Percentiles rank a stretch among this genome's conserved stretches.
Evolutionary conservation across 2,888 invertebrate species (phyloP).

Genomic region (Caradrina clavipalpis): DNA sequence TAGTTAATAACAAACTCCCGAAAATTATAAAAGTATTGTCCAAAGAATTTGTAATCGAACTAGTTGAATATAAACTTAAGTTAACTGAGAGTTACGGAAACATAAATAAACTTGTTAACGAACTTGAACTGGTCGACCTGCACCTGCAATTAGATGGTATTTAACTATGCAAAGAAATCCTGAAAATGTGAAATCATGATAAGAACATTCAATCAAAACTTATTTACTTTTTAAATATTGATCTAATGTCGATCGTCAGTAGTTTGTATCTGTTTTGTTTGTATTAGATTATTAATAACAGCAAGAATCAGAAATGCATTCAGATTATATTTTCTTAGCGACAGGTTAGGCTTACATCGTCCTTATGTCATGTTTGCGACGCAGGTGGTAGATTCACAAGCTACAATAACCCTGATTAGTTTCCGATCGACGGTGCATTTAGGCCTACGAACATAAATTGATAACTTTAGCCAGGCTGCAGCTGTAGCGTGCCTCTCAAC

Average conservation of each 20-base stretch:
- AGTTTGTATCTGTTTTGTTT: too few species aligned
- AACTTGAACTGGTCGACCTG: too few species aligned
- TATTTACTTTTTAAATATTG: not conserved
- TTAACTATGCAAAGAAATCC: not conserved
- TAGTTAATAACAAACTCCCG: too few species aligned
- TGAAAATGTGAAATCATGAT: not conserved
- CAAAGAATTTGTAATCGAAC: too few species aligned
- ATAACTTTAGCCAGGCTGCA: not conserved
- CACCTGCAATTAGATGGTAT: too few species aligned
- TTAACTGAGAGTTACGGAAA: not conserved
- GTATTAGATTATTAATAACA: too few species aligned
- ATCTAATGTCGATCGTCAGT: too few species aligned
- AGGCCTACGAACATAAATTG: constrained; percentile 28
- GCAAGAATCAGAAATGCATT: too few species aligned
- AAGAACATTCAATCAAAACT: not conserved
- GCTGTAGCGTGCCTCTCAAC: not conserved
- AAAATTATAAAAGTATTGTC: too few species aligned
- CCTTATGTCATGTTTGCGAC: not conserved
- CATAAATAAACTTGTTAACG: not conserved
- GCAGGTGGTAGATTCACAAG: not conserved
- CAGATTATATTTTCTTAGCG: not conserved
- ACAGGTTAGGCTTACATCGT: not conserved
- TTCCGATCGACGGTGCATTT: constrained; percentile 22
- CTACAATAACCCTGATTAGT: not conserved
- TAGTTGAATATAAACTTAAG: not conserved